Evolutionary conservation across 1,140 invertebrate genomes (phyloP), one percentile per base, ranked within the genome.

Genomic region (Yoshiicerus persimilis): DNA sequence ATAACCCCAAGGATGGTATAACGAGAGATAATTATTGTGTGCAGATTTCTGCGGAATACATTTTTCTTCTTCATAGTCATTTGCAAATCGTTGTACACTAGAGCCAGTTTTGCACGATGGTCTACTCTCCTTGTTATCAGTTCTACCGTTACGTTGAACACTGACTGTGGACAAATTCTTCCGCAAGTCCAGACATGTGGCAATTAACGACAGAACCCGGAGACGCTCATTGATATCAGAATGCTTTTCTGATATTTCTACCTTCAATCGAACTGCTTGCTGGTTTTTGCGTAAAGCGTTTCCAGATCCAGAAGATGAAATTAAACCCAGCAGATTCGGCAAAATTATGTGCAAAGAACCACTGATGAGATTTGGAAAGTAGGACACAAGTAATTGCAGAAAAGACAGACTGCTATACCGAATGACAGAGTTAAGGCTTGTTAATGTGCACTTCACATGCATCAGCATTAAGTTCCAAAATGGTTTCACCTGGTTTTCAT

Each of bases 391-490:
- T 9, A 91, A 36, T n/a, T 85, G 38, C 27, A 91, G 27, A 66
- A 90, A 91, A 0, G 87, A 27, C 1, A 91, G 32, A 56, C 89
- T 85, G 83, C 80, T 86, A 13, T 90, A 64, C 5, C 90, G 85
- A 56, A 91, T 77, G 3, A 25, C 38, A 0, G 87, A 62, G 30
- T 86, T 87, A 11, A 91, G 32, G 38, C 90, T 86, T 9, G 90
- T 91, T 34, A 91, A 39, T 5, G 88, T 88, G 32, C 90, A 90
- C 27, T 90, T 89, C 10, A 91, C 23, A 30, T 89, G 89, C 9
- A 87, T 88, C 27, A 90, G 41, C 8, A 91, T n/a, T 27, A 89
- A 36, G 41, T 87, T 88, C 90, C 90, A 91, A 83, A 89, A 91
- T 38, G 90, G 89, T 64, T 87, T 83, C 10, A 91, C 32, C 34